Conservation (phyloP, 2,113 vertebrate species). For the Myotis davidii region DNA sequence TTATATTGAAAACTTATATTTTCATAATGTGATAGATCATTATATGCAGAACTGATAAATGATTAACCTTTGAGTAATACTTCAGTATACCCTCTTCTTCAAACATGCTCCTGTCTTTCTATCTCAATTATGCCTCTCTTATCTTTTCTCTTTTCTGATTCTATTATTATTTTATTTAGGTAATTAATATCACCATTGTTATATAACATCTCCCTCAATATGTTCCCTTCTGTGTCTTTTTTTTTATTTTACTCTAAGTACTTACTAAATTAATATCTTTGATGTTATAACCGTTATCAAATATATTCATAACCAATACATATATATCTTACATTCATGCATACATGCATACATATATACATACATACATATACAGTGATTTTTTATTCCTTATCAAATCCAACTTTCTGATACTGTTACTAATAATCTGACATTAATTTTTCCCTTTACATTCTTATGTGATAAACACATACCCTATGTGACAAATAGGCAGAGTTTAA, state of each 20-base stretch:
- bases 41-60: neutral
- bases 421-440: neutral
- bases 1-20: neutral
- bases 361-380: fast-evolving
- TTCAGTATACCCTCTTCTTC: neutral
- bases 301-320: neutral
- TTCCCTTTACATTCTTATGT: neutral
- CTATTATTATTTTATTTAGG: neutral
- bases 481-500: neutral
- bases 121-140: neutral
- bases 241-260: neutral
- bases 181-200: neutral
- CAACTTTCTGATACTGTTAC: neutral
- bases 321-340: neutral
- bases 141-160: neutral
- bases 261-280: neutral
- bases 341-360: neutral
- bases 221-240: neutral
- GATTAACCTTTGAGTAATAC: neutral
- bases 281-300: neutral
- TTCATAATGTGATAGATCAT: neutral
- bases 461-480: neutral
- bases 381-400: neutral
- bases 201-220: neutral
- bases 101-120: neutral